Conservation (phyloP, 2,888 invertebrate genomes). For the Phaonia tiefii region DNA sequence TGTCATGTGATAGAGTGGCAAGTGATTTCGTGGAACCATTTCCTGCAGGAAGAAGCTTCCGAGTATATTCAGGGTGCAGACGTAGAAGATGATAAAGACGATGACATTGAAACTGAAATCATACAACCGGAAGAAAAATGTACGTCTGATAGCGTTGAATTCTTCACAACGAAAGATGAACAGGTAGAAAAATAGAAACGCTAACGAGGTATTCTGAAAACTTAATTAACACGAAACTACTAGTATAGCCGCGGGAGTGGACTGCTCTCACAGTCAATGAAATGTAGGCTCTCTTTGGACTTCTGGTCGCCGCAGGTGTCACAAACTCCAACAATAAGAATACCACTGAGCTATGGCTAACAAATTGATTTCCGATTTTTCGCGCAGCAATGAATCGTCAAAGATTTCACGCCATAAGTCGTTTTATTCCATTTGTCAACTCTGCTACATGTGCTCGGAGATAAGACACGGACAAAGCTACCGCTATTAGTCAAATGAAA, state of each 20-base stretch:
- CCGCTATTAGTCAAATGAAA: neutral
- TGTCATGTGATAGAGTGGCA: too few relatives aligned
- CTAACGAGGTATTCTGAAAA: conserved; percentile 18
- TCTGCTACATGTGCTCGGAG: neutral
- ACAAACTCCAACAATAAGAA: conserved; percentile 1
- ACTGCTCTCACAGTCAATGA: conserved; percentile 16
- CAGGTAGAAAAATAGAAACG: conserved; percentile 25
- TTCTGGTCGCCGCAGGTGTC: conserved; percentile 26
- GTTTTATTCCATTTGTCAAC: too few relatives aligned
- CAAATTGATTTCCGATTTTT: conserved; percentile 20
- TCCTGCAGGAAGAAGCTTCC: too few relatives aligned
- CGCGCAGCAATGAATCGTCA: neutral
- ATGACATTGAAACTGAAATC: too few relatives aligned
- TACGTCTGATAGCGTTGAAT: too few relatives aligned
- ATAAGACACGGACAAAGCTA: conserved; percentile 1
- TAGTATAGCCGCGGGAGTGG: neutral
- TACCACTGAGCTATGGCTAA: conserved; percentile 13
- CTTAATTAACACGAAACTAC: conserved; percentile 9
- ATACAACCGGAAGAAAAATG: too few relatives aligned
- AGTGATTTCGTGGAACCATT: too few relatives aligned
- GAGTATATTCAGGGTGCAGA: too few relatives aligned
- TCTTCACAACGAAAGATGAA: too few relatives aligned
- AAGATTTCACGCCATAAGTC: neutral
- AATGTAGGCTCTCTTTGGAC: conserved; percentile 14
- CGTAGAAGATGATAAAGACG: too few relatives aligned